A percentile compares a stretch with the other conserved stretches of the same genome.
phyloP scores from a whole-genome alignment of 1,140 invertebrate genomes.

The Tyrophagus putrescentiae region DNA sequence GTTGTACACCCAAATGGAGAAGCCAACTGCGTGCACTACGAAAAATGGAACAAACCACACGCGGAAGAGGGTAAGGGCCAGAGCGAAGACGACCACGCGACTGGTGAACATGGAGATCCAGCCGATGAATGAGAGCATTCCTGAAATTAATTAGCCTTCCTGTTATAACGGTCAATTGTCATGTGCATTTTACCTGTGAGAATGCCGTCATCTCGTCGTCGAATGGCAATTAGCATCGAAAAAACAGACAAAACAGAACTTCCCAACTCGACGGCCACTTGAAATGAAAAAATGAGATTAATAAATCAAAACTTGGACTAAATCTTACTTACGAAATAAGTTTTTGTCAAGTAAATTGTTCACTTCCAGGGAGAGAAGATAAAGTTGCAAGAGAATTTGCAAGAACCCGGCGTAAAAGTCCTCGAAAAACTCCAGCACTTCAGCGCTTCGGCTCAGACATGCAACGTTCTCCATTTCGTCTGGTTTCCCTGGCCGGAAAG shows the following conservation, averaged over 20 bases:
- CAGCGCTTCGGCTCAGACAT: constrained; percentile 23
- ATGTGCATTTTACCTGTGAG: constrained; percentile 26
- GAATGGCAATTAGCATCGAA: constrained; percentile 28
- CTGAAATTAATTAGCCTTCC: not conserved
- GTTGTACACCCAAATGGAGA: constrained; percentile 25
- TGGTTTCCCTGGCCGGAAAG: constrained; percentile 18
- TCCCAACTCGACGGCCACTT: constrained; percentile 26
- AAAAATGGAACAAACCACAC: constrained; percentile 22
- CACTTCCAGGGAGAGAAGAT: constrained; percentile 24
- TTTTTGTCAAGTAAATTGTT: constrained; percentile 11
- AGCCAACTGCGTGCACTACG: constrained; percentile 24
- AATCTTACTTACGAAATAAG: not conserved
- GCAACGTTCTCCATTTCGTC: constrained; percentile 26
- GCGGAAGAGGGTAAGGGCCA: constrained; percentile 24
- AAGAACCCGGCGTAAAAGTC: constrained; percentile 30
- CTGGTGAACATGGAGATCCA: constrained; percentile 27
- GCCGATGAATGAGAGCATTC: constrained; percentile 26
- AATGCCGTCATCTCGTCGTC: constrained; percentile 27
- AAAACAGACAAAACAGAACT: constrained; percentile 26
- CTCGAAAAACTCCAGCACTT: constrained; percentile 29
- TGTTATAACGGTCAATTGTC: not conserved
- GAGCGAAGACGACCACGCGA: constrained; percentile 25
- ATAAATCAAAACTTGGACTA: not conserved
- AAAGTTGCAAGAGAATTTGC: constrained; percentile 28
- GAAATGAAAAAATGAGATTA: constrained; percentile 2